Evolutionary conservation across 1,140 invertebrate genomes (phyloP), one percentile per base, ranked within the genome.

Genomic region (Lethrus apterus): DNA sequence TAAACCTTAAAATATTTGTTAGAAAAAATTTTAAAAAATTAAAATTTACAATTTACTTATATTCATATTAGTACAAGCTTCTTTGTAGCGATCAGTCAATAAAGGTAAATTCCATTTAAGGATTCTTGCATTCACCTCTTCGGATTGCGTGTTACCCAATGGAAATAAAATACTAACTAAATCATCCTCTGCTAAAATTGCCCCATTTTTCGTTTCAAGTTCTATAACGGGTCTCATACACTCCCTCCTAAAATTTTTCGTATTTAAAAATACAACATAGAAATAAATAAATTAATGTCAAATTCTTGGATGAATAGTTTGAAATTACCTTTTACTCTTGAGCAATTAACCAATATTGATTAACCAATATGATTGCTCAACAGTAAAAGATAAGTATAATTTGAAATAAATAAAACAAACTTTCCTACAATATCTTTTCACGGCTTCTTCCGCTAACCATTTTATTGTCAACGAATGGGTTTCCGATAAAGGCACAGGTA

Each of bases 351-450:
- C n/a, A n/a, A n/a, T n/a, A n/a, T n/a, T 7, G 5, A 26, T 7
- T 26, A 26, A 7, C n/a, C 24, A 7, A 26, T 7, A 26, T 7
- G 24, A 7, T n/a, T n/a, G n/a, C n/a, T n/a, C n/a, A n/a, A n/a
- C n/a, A n/a, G n/a, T n/a, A n/a, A n/a, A n/a, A n/a, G n/a, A n/a
- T n/a, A n/a, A n/a, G n/a, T n/a, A n/a, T n/a, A n/a, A n/a, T n/a
- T n/a, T n/a, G n/a, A n/a, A 26, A 26, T 26, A 26, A 26, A 26
- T 26, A n/a, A 26, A 26, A 26, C n/a, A 26, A 26, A 7, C 79
- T n/a, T n/a, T n/a, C 80, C 77, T 79, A 44, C 81, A 81, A 71
- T 83, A 85, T 60, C 83, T 72, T 40, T 73, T 69, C 20, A 79
- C 74, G 0, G 80, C 75, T 70, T 85, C 79, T 30, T 81, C 74